Conservation (phyloP, 2,888 invertebrate species). For the Onthophagus sagittarius region DNA sequence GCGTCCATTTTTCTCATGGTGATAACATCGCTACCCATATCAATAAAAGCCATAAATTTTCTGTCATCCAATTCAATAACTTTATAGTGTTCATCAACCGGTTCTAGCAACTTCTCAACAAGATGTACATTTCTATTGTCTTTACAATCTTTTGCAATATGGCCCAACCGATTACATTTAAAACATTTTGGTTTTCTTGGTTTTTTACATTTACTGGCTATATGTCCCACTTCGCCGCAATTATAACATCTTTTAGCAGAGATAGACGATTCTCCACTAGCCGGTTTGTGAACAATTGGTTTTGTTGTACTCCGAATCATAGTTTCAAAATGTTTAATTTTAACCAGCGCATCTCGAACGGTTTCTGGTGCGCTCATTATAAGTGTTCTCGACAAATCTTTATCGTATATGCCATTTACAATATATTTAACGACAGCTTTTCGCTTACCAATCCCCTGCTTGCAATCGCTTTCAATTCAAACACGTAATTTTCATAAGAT, state of each 20-base stretch:
- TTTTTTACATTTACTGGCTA: background rate
- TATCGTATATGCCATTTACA: background rate
- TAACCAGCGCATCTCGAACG: background rate
- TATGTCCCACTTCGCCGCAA: background rate
- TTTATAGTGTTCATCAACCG: constrained; percentile 15
- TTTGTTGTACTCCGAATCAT: background rate
- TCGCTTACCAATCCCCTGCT: background rate
- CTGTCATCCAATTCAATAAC: constrained; percentile 14
- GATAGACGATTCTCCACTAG: too few relatives aligned
- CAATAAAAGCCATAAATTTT: constrained; percentile 16
- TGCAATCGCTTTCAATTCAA: background rate
- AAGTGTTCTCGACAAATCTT: background rate
- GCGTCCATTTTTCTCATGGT: constrained; percentile 15
- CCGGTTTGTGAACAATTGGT: background rate
- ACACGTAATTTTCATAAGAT: constrained; percentile 5
- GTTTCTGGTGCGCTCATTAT: background rate
- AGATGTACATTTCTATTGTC: background rate
- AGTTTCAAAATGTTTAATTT: constrained; percentile 1
- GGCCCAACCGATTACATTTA: constrained; percentile 1
- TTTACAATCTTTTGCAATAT: background rate
- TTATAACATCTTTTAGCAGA: background rate
- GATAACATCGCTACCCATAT: constrained; percentile 22
- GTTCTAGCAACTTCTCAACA: background rate
- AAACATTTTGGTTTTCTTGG: background rate
- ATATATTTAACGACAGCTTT: constrained; percentile 6